Evolutionary conservation across 2,113 vertebrate genomes (phyloP).

Genomic region (Conger conger): DNA sequence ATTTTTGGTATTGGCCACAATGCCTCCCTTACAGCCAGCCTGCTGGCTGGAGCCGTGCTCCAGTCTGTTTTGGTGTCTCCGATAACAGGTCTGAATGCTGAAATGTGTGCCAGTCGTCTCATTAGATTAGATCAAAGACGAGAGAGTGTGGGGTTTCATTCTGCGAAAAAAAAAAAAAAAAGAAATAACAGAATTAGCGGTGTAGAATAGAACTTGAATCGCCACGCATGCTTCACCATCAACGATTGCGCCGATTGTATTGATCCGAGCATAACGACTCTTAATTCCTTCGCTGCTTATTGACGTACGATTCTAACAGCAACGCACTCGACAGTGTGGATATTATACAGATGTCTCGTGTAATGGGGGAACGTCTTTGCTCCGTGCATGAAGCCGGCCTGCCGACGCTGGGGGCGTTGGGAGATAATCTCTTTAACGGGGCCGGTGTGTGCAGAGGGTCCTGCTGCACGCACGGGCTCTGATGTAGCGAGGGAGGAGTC

Average conservation of each 20-base stretch:
- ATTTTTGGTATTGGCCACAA: background rate
- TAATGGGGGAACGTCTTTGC: background rate
- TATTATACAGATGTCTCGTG: background rate
- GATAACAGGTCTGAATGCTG: background rate
- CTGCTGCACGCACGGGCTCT: background rate
- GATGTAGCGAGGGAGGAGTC: too few relatives aligned
- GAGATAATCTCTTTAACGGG: background rate
- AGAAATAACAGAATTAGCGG: background rate
- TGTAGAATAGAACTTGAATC: background rate
- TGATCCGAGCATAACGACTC: slow-evolving; percentile 62
- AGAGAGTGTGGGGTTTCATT: slow-evolving; percentile 10
- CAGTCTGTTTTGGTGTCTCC: background rate
- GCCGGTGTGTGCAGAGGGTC: background rate
- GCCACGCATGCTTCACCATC: slow-evolving; percentile 29
- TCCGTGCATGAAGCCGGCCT: background rate
- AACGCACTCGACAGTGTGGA: slow-evolving; percentile 42
- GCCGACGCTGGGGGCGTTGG: background rate
- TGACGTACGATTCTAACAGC: slow-evolving; percentile 42
- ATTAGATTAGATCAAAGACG: slow-evolving; percentile 1
- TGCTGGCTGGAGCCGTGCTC: background rate
- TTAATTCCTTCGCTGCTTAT: slow-evolving; percentile 42
- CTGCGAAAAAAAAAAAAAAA: slow-evolving; percentile 27
- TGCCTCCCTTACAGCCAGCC: background rate
- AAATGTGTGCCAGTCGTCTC: background rate
- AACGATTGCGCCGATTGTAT: slow-evolving; percentile 59